phyloP scores from a whole-genome alignment of 2,888 invertebrate species.

The Limnephilus rhombicus region DNA sequence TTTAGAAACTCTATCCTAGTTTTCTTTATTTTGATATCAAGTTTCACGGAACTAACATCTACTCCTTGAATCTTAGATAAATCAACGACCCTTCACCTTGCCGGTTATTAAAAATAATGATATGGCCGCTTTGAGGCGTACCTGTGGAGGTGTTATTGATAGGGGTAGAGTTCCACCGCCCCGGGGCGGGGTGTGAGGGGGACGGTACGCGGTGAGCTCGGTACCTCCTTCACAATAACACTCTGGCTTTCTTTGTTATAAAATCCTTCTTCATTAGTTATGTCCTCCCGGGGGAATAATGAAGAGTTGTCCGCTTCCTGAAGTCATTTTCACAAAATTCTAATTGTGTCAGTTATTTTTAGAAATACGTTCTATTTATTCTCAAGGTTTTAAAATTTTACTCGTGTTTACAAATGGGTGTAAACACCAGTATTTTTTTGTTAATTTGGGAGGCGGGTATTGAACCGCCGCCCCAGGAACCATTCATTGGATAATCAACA shows the following conservation, averaged over 20 bases:
- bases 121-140: constrained; percentile 7
- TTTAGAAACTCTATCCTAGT: background rate
- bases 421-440: too few species aligned
- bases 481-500: too few species aligned
- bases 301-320: background rate
- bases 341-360: background rate
- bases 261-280: background rate
- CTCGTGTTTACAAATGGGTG: too few species aligned
- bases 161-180: background rate
- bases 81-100: constrained; percentile 6
- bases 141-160: constrained; percentile 24
- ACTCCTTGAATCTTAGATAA: background rate
- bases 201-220: background rate
- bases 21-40: background rate
- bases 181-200: background rate
- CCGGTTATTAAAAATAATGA: constrained; percentile 30
- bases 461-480: too few species aligned
- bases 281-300: background rate
- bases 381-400: too few species aligned
- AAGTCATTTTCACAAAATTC: background rate
- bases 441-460: too few species aligned
- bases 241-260: background rate
- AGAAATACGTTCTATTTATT: background rate
- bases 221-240: background rate
- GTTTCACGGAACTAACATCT: background rate